Base-by-base conservation (phyloP, 2,113 vertebrate species). In the Oriolus oriolus region DNA sequence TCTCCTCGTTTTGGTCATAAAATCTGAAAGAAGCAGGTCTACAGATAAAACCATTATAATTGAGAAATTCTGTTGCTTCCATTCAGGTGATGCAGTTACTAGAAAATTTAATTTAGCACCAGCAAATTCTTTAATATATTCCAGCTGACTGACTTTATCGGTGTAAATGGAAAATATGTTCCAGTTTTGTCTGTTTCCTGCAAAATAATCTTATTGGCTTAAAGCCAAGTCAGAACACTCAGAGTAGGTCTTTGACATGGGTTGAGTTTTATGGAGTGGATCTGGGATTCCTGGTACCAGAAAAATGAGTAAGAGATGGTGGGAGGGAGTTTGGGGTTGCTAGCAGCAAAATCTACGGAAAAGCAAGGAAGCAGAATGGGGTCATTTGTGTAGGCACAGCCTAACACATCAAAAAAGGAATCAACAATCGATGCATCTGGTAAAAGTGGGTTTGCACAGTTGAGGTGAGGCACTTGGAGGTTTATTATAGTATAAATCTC, bases 101-200 rank as follows among this genome's bases (percentile, higher is more conserved):
- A 91, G 87, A 96, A 97, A 97, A 97, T 97, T 95, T 95, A 97
- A 97, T 97, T 95, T 97, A 86, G 44, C 69, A 96, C 49, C n/a
- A 95, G 82, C 87, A 90, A 93, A 85, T 97, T 97, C 56, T 88
- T 93, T 97, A 94, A 96, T 97, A 63, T 94, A 83, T 93, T 96
- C 78, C 93, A 95, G 90, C 90, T 97, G 96, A 95, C 87, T 93
- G 79, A 88, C 64, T 93, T 87, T 92, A 93, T 81, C 68, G 61
- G 66, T 82, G 77, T 94, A 95, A 96, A 80, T 26, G 96, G 81
- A 96, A 97, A 93, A 88, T 90, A 83, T 61, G 42, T 89, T 93
- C 28, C 63, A 89, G 42, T 78, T 96, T 69, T 83, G 60, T 93
- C 81, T 1, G 0, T 89, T 97, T 95, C 63, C 69, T 94, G 33